These are phyloP conservation scores for Pipra filicauda DNA, from an alignment of 2,113 vertebrate genomes.

Conservation along the genomic window DNA sequence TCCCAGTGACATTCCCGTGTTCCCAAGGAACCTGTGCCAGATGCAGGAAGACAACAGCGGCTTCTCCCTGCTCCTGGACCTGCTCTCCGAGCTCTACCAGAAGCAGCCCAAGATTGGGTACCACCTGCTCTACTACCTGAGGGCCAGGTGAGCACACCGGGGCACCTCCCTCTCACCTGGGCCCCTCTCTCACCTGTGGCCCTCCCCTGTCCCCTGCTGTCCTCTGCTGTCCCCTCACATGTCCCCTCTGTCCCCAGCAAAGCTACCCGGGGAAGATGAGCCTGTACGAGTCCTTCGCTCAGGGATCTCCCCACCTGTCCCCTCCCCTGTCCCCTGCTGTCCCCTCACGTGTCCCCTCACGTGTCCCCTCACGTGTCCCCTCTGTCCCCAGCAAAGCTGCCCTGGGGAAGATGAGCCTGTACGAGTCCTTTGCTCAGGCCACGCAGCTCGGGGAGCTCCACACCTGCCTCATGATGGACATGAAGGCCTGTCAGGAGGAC, in stretches of 20 bases:
- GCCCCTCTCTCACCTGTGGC: not conserved
- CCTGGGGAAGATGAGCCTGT: constrained; percentile 91
- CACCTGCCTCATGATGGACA: constrained; percentile 98
- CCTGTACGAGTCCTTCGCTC: constrained; percentile 94
- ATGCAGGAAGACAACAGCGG: constrained; percentile 98
- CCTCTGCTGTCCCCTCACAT: no score
- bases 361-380: no score
- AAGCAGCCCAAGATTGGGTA: constrained; percentile 98
- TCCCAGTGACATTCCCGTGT: rapidly evolving
- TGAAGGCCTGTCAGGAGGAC: constrained; percentile 98
- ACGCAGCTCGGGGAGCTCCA: constrained; percentile 93
- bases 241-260: constrained; percentile 73
- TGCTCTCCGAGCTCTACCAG: constrained; percentile 94
- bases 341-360: no score
- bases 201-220: no score
- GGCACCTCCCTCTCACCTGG: not conserved
- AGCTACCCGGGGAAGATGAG: constrained; percentile 93
- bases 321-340: no score
- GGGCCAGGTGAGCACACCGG: constrained; percentile 82
- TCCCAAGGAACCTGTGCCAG: constrained; percentile 88
- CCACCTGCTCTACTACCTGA: constrained; percentile 94
- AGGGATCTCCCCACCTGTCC: constrained; percentile 56
- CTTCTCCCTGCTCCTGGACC: constrained; percentile 91
- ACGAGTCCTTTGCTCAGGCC: constrained; percentile 95
- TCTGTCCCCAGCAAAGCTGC: constrained; percentile 85